Base-by-base conservation (phyloP, 2,888 invertebrate genomes). In the Dynastes hyllus region DNA sequence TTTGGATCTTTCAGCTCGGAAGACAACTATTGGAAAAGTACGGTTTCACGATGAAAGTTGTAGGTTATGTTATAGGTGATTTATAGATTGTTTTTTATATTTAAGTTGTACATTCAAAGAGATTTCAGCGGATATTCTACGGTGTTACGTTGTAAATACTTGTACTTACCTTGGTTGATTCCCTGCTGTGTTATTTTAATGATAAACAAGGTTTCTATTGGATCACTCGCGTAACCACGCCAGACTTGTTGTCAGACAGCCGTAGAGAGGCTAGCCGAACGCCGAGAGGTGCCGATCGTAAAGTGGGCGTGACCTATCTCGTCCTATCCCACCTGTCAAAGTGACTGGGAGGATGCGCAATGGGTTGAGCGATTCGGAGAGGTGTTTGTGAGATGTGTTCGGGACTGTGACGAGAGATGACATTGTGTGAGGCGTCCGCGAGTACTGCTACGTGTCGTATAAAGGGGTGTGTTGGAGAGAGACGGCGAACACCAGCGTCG, bases 321-420 rank as follows among this genome's bases (percentile, higher is more conserved):
- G 81, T 81, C 82, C 81, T 81, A 86, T 82, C 88, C 89, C 88
- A 88, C 87, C 88, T 88, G 89, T 89, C 89, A 89, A 88, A 87
- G 84, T 87, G 88, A 88, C 88, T 88, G 85, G 86, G 88, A 87
- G 84, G 87, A 86, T 88, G 89, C 88, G 88, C 88, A 84, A 83
- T 85, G 84, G 85, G 84, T 83, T 81, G 82, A 83, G 83, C 81
- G 83, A 81, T 82, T 79, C 80, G 79, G 83, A 83, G 83, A 83
- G 84, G 82, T 84, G 83, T 83, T 83, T 83, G 83, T 76, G 79
- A 87, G 86, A 87, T 86, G 86, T 86, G 86, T 86, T 87, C 86
- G 84, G 83, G 84, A 85, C 84, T 84, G 87, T 89, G 89, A 89
- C 87, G 89, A 88, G 88, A 87, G 88, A 86, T 89, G 89, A 89